Base-by-base conservation (phyloP, 1,140 invertebrate genomes). In the Eumaeus atala region DNA sequence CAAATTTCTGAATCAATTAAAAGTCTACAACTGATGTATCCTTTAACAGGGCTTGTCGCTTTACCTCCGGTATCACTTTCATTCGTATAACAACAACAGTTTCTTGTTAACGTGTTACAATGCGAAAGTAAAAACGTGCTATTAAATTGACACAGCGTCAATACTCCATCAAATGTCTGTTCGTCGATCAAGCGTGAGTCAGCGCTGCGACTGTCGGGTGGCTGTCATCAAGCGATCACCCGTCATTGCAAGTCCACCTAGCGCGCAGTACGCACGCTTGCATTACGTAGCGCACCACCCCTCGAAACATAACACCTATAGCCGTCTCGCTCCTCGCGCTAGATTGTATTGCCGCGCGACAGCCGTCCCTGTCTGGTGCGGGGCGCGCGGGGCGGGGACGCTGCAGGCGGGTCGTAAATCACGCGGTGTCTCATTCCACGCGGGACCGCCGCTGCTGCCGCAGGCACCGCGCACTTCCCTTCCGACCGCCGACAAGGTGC, bases 381-480 rank as follows among this genome's bases (percentile, higher is more conserved):
- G 65, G 73, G 66, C 61, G 77, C 66, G 77, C 70, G 72, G 77
- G 76, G 74, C 69, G 74, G 73, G 78, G 77, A 71, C 67, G 76
- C 74, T 85, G 84, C 86, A 82, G 83, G 77, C 81, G 81, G 82
- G 79, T 83, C 84, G 82, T 87, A 87, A 87, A 87, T 87, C 84
- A 84, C 81, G 81, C 77, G 76, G 74, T 66, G 66, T 81, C 81
- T 86, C 84, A 87, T 85, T 86, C 83, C 83, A 83, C 80, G 84
- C 84, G 84, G 80, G 82, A 80, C 77, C 74, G 76, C 78, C 77
- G 85, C 77, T 68, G 75, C 69, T 72, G 77, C 79, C 71, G 84
- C 80, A 80, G 80, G 79, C 78, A 67, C 67, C 74, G 76, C 75
- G 72, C 80, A 84, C 74, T 84, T 83, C 79, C 75, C 72, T 72